Evolutionary conservation across 2,113 vertebrate genomes (phyloP).

Genomic region (Harpagus bidentatus): DNA sequence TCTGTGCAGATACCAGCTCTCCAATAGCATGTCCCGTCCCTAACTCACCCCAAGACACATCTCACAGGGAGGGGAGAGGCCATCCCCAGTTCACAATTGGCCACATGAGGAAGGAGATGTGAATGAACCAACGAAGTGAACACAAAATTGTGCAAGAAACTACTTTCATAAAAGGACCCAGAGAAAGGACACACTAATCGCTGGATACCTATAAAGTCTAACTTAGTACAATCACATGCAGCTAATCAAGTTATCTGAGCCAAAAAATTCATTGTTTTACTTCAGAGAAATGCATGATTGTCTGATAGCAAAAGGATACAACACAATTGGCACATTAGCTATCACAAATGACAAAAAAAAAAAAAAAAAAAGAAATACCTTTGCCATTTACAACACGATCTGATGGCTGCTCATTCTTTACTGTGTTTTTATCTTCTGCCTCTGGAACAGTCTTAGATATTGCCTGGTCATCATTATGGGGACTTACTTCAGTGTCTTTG

Average conservation of each 20-base stretch:
- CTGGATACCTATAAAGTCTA: not conserved
- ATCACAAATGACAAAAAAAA: not conserved
- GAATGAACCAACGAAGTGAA: not conserved
- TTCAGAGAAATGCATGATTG: not conserved
- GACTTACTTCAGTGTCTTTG: slow-evolving; percentile 44
- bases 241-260: not conserved
- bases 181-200: not conserved
- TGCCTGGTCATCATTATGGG: slow-evolving; percentile 6
- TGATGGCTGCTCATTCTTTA: slow-evolving; percentile 70
- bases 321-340: not conserved
- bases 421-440: slow-evolving; percentile 7
- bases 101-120: not conserved
- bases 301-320: not conserved
- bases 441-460: slow-evolving; percentile 22
- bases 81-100: not conserved
- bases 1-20: not conserved
- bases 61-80: not conserved
- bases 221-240: not conserved
- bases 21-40: not conserved
- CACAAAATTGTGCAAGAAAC: not conserved
- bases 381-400: slow-evolving; percentile 61
- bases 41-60: not conserved
- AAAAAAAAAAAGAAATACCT: slow-evolving; percentile 58
- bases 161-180: not conserved
- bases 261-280: not conserved